Evolutionary conservation across 1,140 invertebrate genomes (phyloP).

Genomic region (Spodoptera litura): DNA sequence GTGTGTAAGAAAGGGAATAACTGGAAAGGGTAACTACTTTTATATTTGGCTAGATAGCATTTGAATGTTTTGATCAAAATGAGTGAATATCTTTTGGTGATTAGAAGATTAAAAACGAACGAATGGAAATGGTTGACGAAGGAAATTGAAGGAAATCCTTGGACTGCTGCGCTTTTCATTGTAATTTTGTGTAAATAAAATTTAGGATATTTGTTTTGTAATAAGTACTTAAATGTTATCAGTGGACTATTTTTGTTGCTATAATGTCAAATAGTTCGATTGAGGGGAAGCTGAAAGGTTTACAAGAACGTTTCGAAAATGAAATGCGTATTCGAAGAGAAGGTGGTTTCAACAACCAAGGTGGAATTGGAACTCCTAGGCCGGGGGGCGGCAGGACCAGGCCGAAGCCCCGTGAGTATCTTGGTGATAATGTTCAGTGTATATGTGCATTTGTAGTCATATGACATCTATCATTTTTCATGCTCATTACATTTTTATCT

Average conservation of each 20-base stretch:
- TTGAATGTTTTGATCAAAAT: slow-evolving; percentile 50
- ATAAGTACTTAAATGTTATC: slow-evolving; percentile 79
- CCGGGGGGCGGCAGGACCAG: slow-evolving; percentile 67
- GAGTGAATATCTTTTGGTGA: slow-evolving; percentile 55
- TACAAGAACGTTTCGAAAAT: slow-evolving; percentile 81
- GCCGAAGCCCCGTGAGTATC: slow-evolving; percentile 75
- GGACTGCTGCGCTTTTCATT: slow-evolving; percentile 74
- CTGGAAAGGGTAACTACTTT: not conserved
- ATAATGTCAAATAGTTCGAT: slow-evolving; percentile 83
- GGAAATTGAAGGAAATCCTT: slow-evolving; percentile 77
- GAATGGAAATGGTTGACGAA: slow-evolving; percentile 67
- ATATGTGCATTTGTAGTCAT: not conserved
- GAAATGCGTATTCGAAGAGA: slow-evolving; percentile 81
- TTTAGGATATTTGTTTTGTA: slow-evolving; percentile 73
- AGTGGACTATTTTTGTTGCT: slow-evolving; percentile 66
- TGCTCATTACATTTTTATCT: slow-evolving; percentile 10
- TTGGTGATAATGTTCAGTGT: not conserved
- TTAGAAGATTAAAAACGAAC: slow-evolving; percentile 60
- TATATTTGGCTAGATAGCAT: slow-evolving; percentile 5
- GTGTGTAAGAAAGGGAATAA: slow-evolving; percentile 1
- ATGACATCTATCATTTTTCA: slow-evolving; percentile 21
- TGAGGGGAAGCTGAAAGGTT: slow-evolving; percentile 78
- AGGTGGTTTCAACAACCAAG: slow-evolving; percentile 77
- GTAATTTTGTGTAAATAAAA: slow-evolving; percentile 80
- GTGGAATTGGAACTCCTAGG: slow-evolving; percentile 71